These are phyloP conservation scores for Malaclemys terrapin DNA, from an alignment of 2,113 vertebrate species.

Conservation along the genomic window DNA sequence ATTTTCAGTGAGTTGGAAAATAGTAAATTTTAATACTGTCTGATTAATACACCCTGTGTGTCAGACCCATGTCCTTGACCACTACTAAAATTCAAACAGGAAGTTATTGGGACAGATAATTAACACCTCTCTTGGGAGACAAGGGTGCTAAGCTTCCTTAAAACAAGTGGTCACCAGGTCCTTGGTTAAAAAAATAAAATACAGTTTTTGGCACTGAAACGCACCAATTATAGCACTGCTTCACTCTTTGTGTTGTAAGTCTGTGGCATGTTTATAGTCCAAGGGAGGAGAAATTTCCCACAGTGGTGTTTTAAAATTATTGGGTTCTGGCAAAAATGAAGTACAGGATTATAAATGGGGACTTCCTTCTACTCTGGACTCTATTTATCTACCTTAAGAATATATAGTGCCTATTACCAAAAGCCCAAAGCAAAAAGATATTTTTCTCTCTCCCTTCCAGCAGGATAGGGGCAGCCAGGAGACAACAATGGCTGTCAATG, in stretches of 20 bases:
- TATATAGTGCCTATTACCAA: background rate
- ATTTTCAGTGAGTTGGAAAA: background rate
- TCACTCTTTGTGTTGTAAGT: background rate
- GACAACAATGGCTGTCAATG: background rate
- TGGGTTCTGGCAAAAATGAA: background rate
- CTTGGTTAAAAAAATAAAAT: background rate
- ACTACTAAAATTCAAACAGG: slow-evolving; percentile 15
- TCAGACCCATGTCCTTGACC: background rate
- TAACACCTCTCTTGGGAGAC: slow-evolving; percentile 17
- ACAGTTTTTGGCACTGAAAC: background rate
- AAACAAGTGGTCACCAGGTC: background rate
- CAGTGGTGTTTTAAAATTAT: background rate
- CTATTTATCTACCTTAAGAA: background rate
- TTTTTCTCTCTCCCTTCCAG: background rate
- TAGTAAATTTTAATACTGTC: background rate
- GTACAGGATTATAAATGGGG: background rate
- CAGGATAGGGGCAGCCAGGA: background rate
- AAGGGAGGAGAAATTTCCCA: background rate
- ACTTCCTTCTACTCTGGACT: background rate
- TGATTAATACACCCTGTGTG: background rate
- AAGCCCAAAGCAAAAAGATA: background rate
- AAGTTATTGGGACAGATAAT: slow-evolving; percentile 17
- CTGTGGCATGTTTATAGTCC: background rate
- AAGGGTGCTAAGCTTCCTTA: background rate
- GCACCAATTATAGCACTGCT: background rate